Base-by-base conservation (phyloP, 1,140 invertebrate species). In the Littorina saxatilis region DNA sequence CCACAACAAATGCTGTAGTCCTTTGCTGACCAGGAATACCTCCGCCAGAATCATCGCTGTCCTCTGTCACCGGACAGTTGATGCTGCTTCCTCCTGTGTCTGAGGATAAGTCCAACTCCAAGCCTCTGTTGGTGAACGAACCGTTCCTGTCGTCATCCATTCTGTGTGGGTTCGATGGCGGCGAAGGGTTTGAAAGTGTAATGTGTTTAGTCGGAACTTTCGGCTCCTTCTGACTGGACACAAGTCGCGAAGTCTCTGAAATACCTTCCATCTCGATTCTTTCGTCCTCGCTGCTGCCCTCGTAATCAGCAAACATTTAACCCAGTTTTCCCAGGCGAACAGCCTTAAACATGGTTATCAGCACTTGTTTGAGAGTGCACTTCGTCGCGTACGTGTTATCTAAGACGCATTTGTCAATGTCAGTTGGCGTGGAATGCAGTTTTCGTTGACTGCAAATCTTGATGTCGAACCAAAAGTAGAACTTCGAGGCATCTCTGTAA, bases 1-100 rank as follows among this genome's bases (percentile, higher is more conserved):
- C 73, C 81, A 93, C 94, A n/a, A 94, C 86, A 85, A 91, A 93
- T 15, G 72, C 74, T 50, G 86, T 63, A 11, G 74, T 73, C 73
- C 55, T 72, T 20, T 50, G 79, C 40, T 39, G 17, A 29, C 27
- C 13, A 15, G 13, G 0, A 23, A 35, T 39, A 32, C 9, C 13
- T 5, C 40, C 20, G 27, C 32, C 40, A 47, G 39, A 5, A 15
- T 79, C 32, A 23, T 50, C 0, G 5, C 29, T 35, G 37, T 7
- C 2, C 0, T 55, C 15, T 15, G 55, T n/a, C 5, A 17, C 32
- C 9, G 11, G n/a, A 35, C 11, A 13, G 27, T 23, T 27, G 40
- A 29, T n/a, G 32, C 5, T 11, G 11, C 17, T 23, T 63, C 58
- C 17, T 66, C n/a, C 23, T n/a, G n/a, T n/a, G n/a, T n/a, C n/a